Evolutionary conservation across 2,888 invertebrate species (phyloP).

Genomic region (Orchesellides sinensis): DNA sequence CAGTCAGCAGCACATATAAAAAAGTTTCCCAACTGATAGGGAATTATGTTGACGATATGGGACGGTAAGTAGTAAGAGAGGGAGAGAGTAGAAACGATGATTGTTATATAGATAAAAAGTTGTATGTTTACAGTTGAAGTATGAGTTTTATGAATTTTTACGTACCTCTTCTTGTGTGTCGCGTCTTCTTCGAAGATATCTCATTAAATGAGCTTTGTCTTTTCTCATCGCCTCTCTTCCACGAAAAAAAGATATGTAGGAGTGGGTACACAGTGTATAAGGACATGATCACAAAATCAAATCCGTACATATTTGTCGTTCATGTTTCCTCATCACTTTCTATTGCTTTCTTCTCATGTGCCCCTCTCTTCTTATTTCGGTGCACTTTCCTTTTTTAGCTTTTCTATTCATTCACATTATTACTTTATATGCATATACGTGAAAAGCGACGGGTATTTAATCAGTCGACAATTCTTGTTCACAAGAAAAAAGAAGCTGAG

Average conservation of each 20-base stretch:
- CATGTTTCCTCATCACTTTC: neutral
- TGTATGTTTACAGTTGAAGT: slow-evolving; percentile 33
- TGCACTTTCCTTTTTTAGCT: neutral
- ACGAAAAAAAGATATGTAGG: no score
- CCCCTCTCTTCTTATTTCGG: neutral
- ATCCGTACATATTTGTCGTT: no score
- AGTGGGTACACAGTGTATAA: no score
- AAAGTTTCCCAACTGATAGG: neutral
- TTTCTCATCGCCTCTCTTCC: slow-evolving; percentile 10
- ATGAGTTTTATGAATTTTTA: slow-evolving; percentile 29
- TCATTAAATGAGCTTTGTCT: slow-evolving; percentile 42
- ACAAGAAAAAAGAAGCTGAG: neutral
- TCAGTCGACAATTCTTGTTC: neutral
- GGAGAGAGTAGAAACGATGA: slow-evolving; percentile 13
- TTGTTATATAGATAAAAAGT: slow-evolving; percentile 51
- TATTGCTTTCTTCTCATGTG: neutral
- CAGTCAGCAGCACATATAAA: slow-evolving; percentile 6
- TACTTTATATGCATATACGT: slow-evolving; percentile 11
- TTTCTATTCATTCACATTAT: slow-evolving; percentile 33
- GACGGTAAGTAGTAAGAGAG: no score
- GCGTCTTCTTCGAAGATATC: neutral
- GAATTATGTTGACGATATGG: neutral
- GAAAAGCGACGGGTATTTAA: slow-evolving; percentile 21
- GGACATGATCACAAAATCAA: no score
- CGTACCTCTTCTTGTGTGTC: slow-evolving; percentile 13